Conservation (phyloP, 2,888 invertebrate genomes). For the Cheilosia urbana region DNA sequence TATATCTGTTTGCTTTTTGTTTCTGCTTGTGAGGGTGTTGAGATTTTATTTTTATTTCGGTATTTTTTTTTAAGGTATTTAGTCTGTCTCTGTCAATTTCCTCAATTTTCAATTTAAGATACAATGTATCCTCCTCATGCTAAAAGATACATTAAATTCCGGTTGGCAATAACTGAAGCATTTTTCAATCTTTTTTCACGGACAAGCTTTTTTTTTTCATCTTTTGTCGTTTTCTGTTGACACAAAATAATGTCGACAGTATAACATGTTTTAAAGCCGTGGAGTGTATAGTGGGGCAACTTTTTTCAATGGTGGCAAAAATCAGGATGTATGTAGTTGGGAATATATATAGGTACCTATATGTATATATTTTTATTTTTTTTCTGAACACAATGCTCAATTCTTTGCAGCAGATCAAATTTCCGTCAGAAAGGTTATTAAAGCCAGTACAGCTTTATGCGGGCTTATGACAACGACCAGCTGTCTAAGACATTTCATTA, state of each 20-base stretch:
- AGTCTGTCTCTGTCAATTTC: slow-evolving; percentile 43
- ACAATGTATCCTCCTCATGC: slow-evolving; percentile 50
- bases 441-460: too few relatives aligned
- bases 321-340: too few relatives aligned
- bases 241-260: slow-evolving; percentile 19
- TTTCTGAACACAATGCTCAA: too few relatives aligned
- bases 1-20: slow-evolving; percentile 13
- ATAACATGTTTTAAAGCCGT: background rate
- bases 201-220: slow-evolving; percentile 6
- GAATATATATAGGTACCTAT: too few relatives aligned
- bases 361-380: too few relatives aligned
- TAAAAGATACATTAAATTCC: slow-evolving; percentile 58
- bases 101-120: slow-evolving; percentile 62
- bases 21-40: slow-evolving; percentile 8
- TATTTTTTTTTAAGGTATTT: background rate
- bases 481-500: too few relatives aligned
- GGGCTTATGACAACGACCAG: too few relatives aligned
- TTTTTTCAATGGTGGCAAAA: too few relatives aligned
- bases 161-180: slow-evolving; percentile 49
- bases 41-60: background rate
- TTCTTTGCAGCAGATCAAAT: too few relatives aligned
- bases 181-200: slow-evolving; percentile 43
- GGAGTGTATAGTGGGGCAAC: background rate
- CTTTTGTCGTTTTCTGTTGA: slow-evolving; percentile 34
- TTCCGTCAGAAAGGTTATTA: too few relatives aligned